Base-by-base conservation (phyloP, 2,888 invertebrate genomes). In the Apamea epomidion region DNA sequence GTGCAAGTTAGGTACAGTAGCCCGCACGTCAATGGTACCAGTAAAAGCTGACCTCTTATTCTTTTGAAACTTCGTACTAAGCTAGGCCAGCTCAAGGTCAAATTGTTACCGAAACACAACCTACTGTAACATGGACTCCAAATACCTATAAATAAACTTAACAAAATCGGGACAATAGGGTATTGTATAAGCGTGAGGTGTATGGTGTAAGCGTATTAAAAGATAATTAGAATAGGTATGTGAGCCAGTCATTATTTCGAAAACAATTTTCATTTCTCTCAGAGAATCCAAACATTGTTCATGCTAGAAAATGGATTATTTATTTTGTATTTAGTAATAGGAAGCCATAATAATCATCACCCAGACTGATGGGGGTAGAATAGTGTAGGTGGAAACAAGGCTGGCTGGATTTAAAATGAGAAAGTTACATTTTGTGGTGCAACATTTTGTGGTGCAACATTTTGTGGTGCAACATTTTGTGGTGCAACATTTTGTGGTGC, bases 181-280 rank as follows among this genome's bases (percentile, higher is more conserved):
- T 65, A 32, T 65, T 65, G 32, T 64, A 18, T 32, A 64, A 32
- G 64, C 10, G 64, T 37, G 10, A 21, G 21, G 32, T 10, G 64
- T 64, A 10, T 32, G 29, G 10, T 71, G 25, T 71, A 37, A 73
- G n/a, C 32, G 18, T 32, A 73, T 73, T 60, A 48, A 72, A 76
- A 48, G 5, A 48, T 72, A 60, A 72, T 14, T 45, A 32, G 2
- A 58, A 72, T 14, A 1, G 7, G 12, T 29, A 58, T 42, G 12
- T 12, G 45, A 25, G 18, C 58, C 42, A 37, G 29, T 12, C 25
- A 45, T 76, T 58, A 58, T 71, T 58, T 4, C 2, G 7, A 5
- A 60, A 73, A 60, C 25, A 32, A 60, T 18, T 48, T 73, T 32
- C 8, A 60, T 32, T 60, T 45, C 32, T 60, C 25, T 45, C 73